Evolutionary conservation across 2,113 vertebrate species (phyloP).

Genomic region (Rallus limicola): DNA sequence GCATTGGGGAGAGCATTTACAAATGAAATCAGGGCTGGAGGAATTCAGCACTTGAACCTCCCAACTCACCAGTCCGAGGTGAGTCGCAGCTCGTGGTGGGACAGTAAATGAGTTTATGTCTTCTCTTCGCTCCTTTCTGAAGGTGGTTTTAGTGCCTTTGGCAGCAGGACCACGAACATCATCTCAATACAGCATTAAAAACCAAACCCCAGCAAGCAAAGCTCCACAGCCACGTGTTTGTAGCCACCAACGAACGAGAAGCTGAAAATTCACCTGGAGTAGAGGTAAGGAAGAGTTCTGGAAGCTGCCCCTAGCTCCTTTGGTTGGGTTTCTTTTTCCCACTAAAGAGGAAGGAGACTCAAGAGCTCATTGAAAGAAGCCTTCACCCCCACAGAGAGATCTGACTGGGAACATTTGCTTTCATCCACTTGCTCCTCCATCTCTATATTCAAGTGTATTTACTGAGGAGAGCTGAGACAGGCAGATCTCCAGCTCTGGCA

Average conservation of each 20-base stretch:
- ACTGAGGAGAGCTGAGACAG: background rate
- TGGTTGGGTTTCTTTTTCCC: background rate
- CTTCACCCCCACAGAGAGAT: background rate
- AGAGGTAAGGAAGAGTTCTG: background rate
- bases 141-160: background rate
- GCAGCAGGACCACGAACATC: background rate
- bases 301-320: background rate
- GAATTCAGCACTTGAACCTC: background rate
- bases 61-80: background rate
- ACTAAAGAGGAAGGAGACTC: background rate
- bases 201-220: background rate
- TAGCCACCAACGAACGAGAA: background rate
- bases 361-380: background rate
- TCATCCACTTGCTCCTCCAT: background rate
- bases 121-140: background rate
- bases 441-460: background rate
- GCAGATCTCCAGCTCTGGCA: background rate
- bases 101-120: background rate
- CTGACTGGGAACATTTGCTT: background rate
- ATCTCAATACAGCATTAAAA: background rate
- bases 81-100: background rate
- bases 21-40: background rate
- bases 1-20: background rate
- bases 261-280: background rate
- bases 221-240: background rate